phyloP scores from a whole-genome alignment of 2,113 vertebrate species.

The Oreochromis aureus region DNA sequence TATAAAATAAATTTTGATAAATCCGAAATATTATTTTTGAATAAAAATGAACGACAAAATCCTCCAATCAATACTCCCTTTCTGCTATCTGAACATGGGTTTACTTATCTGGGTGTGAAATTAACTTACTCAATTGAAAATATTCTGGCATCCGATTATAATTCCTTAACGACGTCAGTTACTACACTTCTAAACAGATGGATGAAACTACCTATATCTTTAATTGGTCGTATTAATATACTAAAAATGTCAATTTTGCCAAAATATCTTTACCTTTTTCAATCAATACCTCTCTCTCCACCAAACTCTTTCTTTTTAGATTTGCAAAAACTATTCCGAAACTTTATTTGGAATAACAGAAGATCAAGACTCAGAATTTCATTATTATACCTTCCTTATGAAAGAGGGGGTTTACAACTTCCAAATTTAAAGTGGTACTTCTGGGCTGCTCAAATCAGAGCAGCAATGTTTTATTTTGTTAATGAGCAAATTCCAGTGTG shows the following conservation, averaged over 20 bases:
- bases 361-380: too few species aligned
- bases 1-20: neutral
- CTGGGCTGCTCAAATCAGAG: too few species aligned
- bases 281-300: too few species aligned
- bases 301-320: too few species aligned
- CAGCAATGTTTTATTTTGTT: too few species aligned
- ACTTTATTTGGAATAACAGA: too few species aligned
- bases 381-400: too few species aligned
- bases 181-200: accelerated
- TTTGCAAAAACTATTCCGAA: too few species aligned
- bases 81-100: neutral
- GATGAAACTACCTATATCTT: neutral
- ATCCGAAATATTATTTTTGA: neutral
- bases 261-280: neutral
- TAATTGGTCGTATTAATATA: neutral
- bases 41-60: accelerated
- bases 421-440: too few species aligned
- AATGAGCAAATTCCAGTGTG: too few species aligned
- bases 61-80: accelerated
- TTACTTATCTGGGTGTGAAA: neutral
- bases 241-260: neutral
- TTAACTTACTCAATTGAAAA: accelerated
- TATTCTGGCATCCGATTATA: neutral
- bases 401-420: too few species aligned
- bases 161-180: accelerated